Evolutionary conservation across 92 coral and sea anemone genomes (phyloP), one percentile per base, ranked within the genome.

Genomic region (Galaxea fascicularis): DNA sequence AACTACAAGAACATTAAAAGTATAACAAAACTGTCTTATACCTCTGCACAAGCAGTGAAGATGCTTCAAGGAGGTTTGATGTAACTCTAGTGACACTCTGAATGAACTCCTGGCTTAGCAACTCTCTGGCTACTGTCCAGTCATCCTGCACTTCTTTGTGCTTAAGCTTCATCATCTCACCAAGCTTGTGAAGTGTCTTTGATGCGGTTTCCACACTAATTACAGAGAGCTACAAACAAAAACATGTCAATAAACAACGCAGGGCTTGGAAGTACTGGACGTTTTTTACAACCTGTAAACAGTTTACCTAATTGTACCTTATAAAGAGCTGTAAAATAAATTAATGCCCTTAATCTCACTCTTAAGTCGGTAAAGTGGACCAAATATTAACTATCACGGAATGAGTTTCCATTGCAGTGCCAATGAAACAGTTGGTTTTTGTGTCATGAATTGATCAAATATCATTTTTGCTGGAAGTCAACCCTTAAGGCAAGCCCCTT

Each of bases 1-100:
- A 49, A 49, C 17, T 15, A 11, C 6, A 10, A 3, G 14, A 10
- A 49, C 13, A 49, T 21, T 39, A 10, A 10, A 0, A 24, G 18
- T 4, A 51, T 22, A 24, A 46, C 1, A 41, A 12, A 25, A 47
- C 24, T 47, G 12, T 39, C 20, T 9, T 35, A 46, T 82, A 82
- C 78, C 86, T 82, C 25, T 39, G 25, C 26, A 14, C 28, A 16
- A 26, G 28, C 9, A 39, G n/a, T 41, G 77, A 69, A 57, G 58
- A 25, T 15, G 77, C 78, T 82, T 70, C 78, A 31, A 82, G 70
- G 27, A 82, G 78, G 35, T 71, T 71, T 16, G 86, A 82, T 82
- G 86, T 82, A 15, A 82, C 78, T 27, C 17, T 56, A 31, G 59
- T 54, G 27, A 71, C 31, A 15, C 69, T 11, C 41, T 58, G 18